Base-by-base conservation (phyloP, 2,888 invertebrate genomes). In the Adela reaumurella region DNA sequence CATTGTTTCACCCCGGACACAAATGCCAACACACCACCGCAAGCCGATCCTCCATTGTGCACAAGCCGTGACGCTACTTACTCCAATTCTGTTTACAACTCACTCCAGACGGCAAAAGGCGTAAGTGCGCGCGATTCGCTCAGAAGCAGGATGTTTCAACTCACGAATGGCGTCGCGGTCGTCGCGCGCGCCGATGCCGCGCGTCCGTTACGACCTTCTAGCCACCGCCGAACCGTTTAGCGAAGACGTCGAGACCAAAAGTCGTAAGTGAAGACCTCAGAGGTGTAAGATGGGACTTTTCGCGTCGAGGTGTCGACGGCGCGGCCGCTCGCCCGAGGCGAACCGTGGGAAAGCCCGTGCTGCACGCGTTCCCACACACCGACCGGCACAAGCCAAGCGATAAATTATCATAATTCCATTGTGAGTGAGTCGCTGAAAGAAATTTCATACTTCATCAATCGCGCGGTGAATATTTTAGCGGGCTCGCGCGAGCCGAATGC, bases 391-490 rank as follows among this genome's bases (percentile, higher is more conserved):
- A 76, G 78, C 74, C 74, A 79, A 74, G 70, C 77, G 78, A 78
- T 78, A 78, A 77, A 78, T 78, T 77, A 78, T 77, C 78, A 78
- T 78, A 78, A 78, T 77, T 77, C 77, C 74, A 78, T 78, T 78
- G 78, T 78, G 76, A 74, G 74, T 74, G 76, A 74, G 77, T 76
- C 77, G 74, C 71, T 78, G 76, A 77, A 71, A 77, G 78, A 78
- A 78, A 77, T 76, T 76, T 76, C 74, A 77, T 76, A 76, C 76
- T 76, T 76, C 76, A 76, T 77, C 78, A 76, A 77, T 76, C 74
- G 77, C 65, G 76, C 64, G 69, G 70, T 77, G 77, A 78, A 77
- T 77, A 76, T 66, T 70, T 78, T 74, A 76, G 77, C 77, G 73
- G 76, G 77, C 74, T 77, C 71, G 69, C 68, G 62, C 59, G 54